Evolutionary conservation across 2,888 invertebrate species (phyloP).

Genomic region (Eupithecia dodoneata): DNA sequence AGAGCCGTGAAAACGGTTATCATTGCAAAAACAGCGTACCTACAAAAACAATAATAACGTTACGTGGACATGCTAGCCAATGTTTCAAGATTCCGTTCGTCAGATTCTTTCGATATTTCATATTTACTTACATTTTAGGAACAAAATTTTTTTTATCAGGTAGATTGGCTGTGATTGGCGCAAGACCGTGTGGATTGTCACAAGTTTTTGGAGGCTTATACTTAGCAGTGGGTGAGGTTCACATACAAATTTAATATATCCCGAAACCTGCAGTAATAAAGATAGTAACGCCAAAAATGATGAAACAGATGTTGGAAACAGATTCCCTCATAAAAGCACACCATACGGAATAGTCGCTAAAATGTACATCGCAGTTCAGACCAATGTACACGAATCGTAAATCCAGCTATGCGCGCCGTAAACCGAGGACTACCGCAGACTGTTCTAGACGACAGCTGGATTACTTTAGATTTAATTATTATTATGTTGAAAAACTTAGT

Average conservation of each 20-base stretch:
- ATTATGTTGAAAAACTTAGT: background rate
- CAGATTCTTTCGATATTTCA: background rate
- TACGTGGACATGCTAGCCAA: too few relatives aligned
- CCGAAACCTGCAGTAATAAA: background rate
- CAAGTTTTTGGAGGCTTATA: background rate
- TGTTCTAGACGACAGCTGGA: background rate
- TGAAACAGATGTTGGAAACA: conserved; percentile 6
- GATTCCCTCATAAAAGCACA: conserved; percentile 4
- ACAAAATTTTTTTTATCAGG: background rate
- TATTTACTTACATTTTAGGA: background rate
- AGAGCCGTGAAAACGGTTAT: background rate
- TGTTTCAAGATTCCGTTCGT: background rate
- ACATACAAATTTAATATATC: background rate
- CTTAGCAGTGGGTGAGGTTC: background rate
- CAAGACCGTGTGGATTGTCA: background rate
- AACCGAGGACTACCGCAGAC: conserved; percentile 29
- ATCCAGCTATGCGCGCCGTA: conserved; percentile 20
- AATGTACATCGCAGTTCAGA: conserved; percentile 19
- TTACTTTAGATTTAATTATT: background rate
- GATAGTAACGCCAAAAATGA: background rate
- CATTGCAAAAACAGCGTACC: background rate
- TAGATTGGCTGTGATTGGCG: background rate
- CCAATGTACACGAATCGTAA: conserved; percentile 23
- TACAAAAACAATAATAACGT: background rate
- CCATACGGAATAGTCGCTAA: conserved; percentile 8